A percentile compares a stretch with the other conserved stretches of the same genome.
phyloP scores from a whole-genome alignment of 1,140 invertebrate species.

The Drosophila parabipectinata region DNA sequence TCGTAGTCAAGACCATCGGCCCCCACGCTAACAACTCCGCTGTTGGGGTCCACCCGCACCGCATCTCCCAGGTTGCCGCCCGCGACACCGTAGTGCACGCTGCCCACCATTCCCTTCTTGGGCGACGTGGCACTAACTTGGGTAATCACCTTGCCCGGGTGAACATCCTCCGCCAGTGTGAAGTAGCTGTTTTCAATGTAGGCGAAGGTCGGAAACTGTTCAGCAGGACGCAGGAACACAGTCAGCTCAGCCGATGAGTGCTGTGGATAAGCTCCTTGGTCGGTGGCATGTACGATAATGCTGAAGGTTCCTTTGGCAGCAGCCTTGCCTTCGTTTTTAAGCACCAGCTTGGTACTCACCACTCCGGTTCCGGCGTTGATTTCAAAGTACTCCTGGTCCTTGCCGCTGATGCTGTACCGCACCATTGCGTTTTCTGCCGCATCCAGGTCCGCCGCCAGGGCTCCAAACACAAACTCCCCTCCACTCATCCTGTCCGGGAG shows the following conservation, averaged over 20 bases:
- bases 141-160: conserved; percentile 89
- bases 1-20: conserved; percentile 95
- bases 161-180: conserved; percentile 91
- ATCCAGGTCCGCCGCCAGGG: conserved; percentile 92
- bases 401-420: conserved; percentile 90
- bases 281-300: conserved; percentile 89
- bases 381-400: conserved; percentile 90
- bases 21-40: conserved; percentile 91
- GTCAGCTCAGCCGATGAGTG: conserved; percentile 88
- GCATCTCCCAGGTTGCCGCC: conserved; percentile 96
- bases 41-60: conserved; percentile 91
- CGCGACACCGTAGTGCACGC: conserved; percentile 92
- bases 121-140: conserved; percentile 89
- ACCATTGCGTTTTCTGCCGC: conserved; percentile 91
- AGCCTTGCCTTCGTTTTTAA: conserved; percentile 47
- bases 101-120: conserved; percentile 88
- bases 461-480: conserved; percentile 94
- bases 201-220: conserved; percentile 90
- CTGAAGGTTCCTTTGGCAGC: conserved; percentile 87
- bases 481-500: conserved; percentile 90
- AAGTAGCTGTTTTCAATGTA: conserved; percentile 89
- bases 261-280: conserved; percentile 87
- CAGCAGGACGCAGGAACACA: conserved; percentile 89
- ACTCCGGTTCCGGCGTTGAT: conserved; percentile 93
- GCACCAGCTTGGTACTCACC: conserved; percentile 88